Percentiles rank a stretch among this genome's conserved stretches.
These are phyloP conservation scores for Andrena dorsata DNA, from an alignment of 2,888 invertebrate genomes.

Conservation along the genomic window DNA sequence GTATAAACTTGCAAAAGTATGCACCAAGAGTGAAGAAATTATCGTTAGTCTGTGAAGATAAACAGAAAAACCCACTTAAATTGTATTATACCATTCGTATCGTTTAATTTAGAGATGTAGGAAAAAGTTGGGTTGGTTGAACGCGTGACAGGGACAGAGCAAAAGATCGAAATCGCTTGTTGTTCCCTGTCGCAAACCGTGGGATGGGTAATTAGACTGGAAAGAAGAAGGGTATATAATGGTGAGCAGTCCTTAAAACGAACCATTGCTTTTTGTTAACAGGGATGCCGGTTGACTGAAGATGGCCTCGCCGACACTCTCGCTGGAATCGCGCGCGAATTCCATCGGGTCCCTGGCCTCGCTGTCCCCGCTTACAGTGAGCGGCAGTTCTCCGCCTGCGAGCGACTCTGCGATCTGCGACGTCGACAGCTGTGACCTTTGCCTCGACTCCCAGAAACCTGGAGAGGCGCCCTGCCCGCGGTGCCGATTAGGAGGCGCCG, in stretches of 20 bases:
- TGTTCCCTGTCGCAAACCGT: no score
- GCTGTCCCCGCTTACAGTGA: slow-evolving; percentile 91
- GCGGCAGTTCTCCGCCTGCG: slow-evolving; percentile 94
- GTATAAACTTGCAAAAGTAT: no score
- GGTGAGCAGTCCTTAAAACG: background rate
- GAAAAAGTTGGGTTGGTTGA: no score
- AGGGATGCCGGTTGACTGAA: slow-evolving; percentile 96
- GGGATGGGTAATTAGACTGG: background rate
- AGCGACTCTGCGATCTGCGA: slow-evolving; percentile 94
- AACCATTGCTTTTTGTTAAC: slow-evolving; percentile 82
- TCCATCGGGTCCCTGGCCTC: slow-evolving; percentile 93
- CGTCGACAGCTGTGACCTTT: slow-evolving; percentile 85
- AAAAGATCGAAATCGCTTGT: no score
- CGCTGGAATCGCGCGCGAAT: slow-evolving; percentile 96
- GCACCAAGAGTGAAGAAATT: no score
- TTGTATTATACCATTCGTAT: no score
- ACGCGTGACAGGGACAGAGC: no score
- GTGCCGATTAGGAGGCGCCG: slow-evolving; percentile 86
- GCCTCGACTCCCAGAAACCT: slow-evolving; percentile 82
- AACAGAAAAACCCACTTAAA: no score
- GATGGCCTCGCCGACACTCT: slow-evolving; percentile 97
- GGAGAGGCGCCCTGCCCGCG: slow-evolving; percentile 83
- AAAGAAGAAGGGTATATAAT: background rate
- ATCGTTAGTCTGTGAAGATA: no score
- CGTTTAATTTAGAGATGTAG: no score